Evolutionary conservation across 2,888 invertebrate genomes (phyloP).

Genomic region (Sisyra nigra): DNA sequence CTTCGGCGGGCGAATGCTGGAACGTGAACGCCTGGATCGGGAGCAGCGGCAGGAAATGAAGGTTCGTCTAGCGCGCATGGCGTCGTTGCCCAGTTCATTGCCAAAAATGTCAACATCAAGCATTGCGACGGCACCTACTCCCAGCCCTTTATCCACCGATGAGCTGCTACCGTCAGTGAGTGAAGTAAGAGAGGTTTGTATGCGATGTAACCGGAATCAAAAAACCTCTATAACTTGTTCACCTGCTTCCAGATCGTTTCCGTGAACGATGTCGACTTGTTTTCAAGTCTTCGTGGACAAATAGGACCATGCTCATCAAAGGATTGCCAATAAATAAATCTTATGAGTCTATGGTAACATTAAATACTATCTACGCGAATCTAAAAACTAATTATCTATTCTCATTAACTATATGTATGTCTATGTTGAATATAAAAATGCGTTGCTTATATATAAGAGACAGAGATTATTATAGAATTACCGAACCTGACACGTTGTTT

Average conservation of each 20-base stretch:
- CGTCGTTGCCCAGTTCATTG: constrained; percentile 25
- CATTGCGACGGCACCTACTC: constrained; percentile 44
- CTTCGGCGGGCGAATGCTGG: constrained; percentile 65
- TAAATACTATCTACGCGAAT: too few relatives aligned
- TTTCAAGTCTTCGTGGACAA: constrained; percentile 3
- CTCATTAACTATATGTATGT: too few relatives aligned
- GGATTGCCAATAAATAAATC: constrained; percentile 5
- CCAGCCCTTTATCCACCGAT: constrained; percentile 71
- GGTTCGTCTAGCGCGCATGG: constrained; percentile 50
- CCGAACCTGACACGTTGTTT: too few relatives aligned
- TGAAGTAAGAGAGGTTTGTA: constrained; percentile 56
- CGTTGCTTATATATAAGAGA: too few relatives aligned
- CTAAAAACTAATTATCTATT: too few relatives aligned
- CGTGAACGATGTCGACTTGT: constrained; percentile 24
- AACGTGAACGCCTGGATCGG: constrained; percentile 66
- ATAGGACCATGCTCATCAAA: constrained; percentile 9
- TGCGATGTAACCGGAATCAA: constrained; percentile 13
- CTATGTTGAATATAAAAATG: too few relatives aligned
- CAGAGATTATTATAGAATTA: too few relatives aligned
- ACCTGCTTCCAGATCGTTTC: constrained; percentile 23
- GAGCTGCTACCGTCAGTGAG: constrained; percentile 66
- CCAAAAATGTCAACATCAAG: constrained; percentile 17
- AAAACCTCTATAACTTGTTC: neutral
- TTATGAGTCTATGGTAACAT: too few relatives aligned
- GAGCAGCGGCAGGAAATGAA: constrained; percentile 64